Percentiles rank a stretch among this genome's conserved stretches.
phyloP scores from a whole-genome alignment of 2,888 invertebrate species.

The Anorthoa munda region DNA sequence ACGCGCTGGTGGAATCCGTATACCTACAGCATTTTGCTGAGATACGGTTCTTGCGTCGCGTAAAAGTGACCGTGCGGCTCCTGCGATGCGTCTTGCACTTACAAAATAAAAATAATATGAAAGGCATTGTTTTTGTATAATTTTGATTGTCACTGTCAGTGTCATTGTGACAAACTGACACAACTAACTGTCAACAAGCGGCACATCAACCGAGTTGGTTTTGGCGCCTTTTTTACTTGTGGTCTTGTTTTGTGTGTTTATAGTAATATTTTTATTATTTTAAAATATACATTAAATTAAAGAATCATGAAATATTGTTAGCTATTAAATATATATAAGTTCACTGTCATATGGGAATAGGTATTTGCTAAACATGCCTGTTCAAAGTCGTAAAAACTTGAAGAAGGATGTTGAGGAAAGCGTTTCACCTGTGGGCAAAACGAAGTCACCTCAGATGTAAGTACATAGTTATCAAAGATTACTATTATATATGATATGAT shows the following conservation, averaged over 20 bases:
- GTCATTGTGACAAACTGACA: background rate
- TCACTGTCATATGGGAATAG: background rate
- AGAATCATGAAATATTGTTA: constrained; percentile 17
- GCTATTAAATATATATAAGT: constrained; percentile 5
- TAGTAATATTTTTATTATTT: constrained; percentile 9
- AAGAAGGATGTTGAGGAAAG: constrained; percentile 56
- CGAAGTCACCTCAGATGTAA: constrained; percentile 63
- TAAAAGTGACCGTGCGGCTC: too few relatives aligned
- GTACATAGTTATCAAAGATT: constrained; percentile 24
- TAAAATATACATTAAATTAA: background rate
- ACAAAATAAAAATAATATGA: too few relatives aligned
- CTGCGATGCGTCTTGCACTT: too few relatives aligned
- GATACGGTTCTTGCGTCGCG: too few relatives aligned
- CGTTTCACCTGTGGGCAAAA: constrained; percentile 41
- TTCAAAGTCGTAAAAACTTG: constrained; percentile 63
- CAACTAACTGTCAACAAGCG: background rate
- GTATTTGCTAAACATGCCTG: constrained; percentile 63
- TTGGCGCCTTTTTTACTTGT: constrained; percentile 42
- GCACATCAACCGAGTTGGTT: background rate
- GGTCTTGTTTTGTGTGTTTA: background rate
- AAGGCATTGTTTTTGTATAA: too few relatives aligned
- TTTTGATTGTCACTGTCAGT: too few relatives aligned
- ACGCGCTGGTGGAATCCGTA: too few relatives aligned
- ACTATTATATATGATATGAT: too few relatives aligned
- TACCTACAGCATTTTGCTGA: too few relatives aligned